Percentiles rank a stretch among this genome's conserved stretches.
These are phyloP conservation scores for Piprites chloris DNA, from an alignment of 2,113 vertebrate genomes.

Conservation along the genomic window DNA sequence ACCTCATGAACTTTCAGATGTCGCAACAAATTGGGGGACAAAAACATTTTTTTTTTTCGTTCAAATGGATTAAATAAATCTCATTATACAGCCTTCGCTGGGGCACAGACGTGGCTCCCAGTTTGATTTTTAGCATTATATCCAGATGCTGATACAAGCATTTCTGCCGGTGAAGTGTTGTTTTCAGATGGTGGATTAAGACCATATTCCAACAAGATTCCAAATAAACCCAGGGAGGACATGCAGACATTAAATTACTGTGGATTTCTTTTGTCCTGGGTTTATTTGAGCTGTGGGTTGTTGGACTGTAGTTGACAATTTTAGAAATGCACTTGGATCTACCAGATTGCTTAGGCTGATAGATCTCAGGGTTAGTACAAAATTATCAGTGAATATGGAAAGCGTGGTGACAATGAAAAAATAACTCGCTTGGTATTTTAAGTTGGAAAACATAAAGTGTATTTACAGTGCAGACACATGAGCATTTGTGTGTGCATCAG, in stretches of 20 bases:
- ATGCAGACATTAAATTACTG: background rate
- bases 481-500: background rate
- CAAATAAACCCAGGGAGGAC: background rate
- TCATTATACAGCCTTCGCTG: constrained; percentile 68
- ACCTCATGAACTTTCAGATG: constrained; percentile 84
- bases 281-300: background rate
- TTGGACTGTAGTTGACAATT: background rate
- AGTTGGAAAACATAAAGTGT: background rate
- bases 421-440: background rate
- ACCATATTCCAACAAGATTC: constrained; percentile 4
- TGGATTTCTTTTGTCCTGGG: background rate
- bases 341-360: background rate
- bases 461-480: background rate
- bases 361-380: background rate
- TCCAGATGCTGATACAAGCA: constrained; percentile 68
- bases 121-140: constrained; percentile 59
- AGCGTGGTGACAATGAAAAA: background rate
- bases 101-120: constrained; percentile 62
- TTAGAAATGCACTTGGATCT: background rate
- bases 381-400: background rate
- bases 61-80: constrained; percentile 79
- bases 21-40: constrained; percentile 86
- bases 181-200: background rate
- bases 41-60: constrained; percentile 65
- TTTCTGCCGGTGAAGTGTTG: constrained; percentile 47